phyloP scores from a whole-genome alignment of 2,113 vertebrate species.

The Dunckerocampus dactyliophorus region DNA sequence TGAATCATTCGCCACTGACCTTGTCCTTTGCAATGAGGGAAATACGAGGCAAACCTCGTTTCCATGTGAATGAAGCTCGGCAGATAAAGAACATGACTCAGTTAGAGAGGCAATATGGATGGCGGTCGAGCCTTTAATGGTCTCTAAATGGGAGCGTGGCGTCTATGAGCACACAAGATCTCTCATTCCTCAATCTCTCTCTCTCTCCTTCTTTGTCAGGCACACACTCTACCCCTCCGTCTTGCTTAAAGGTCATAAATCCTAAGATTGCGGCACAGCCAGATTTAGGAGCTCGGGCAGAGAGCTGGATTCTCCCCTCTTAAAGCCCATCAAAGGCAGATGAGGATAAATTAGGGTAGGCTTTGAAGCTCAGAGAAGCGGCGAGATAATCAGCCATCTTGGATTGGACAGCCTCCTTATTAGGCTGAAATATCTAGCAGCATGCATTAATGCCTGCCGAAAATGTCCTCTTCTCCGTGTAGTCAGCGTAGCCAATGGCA shows the following conservation, averaged over 20 bases:
- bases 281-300: conserved; percentile 29
- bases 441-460: conserved; percentile 25
- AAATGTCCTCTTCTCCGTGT: conserved; percentile 9
- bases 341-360: conserved; percentile 48
- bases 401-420: conserved; percentile 35
- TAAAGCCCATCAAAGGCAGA: conserved; percentile 66
- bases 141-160: conserved; percentile 43
- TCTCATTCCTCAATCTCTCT: conserved; percentile 21
- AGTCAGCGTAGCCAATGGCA: conserved; percentile 16
- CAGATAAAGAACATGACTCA: conserved; percentile 60
- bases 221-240: conserved; percentile 17
- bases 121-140: conserved; percentile 42
- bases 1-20: conserved; percentile 53
- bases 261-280: conserved; percentile 40
- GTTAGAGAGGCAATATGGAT: conserved; percentile 20
- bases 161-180: conserved; percentile 18
- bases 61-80: conserved; percentile 51
- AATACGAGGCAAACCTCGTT: conserved; percentile 55
- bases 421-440: conserved; percentile 43
- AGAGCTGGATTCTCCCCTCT: conserved; percentile 44
- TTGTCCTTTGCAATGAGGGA: conserved; percentile 53
- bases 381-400: conserved; percentile 53
- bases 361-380: conserved; percentile 60
- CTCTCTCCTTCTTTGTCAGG: conserved; percentile 10
- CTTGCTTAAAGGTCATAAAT: conserved; percentile 54